These are phyloP conservation scores for Mastomys coucha DNA, from an alignment of 2,113 vertebrate species.

Conservation along the genomic window DNA sequence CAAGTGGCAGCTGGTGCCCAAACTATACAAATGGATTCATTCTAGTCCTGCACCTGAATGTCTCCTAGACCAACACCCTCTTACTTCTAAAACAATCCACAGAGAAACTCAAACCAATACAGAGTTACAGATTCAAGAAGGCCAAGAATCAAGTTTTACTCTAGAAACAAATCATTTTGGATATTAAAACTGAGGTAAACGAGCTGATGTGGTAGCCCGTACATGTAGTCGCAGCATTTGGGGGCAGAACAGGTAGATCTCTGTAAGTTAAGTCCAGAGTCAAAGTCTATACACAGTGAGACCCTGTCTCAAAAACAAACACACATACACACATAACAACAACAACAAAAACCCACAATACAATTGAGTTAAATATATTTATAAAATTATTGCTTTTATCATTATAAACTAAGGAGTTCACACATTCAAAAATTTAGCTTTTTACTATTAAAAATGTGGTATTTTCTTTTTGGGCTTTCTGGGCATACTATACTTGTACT, in stretches of 20 bases:
- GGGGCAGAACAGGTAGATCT: not conserved
- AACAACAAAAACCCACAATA: not conserved
- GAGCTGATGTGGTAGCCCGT: not conserved
- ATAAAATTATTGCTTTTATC: not conserved
- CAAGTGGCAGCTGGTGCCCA: not conserved
- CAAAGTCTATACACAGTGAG: not conserved
- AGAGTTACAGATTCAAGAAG: not conserved
- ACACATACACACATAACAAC: not conserved
- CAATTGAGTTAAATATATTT: not conserved
- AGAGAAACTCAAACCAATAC: not conserved
- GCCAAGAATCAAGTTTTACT: not conserved
- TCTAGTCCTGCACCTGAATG: not conserved
- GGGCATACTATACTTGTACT: not conserved
- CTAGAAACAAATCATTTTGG: not conserved
- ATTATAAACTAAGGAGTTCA: not conserved
- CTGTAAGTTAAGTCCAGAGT: no score
- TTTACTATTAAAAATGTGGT: constrained; percentile 13
- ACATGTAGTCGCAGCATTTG: not conserved
- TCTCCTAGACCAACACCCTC: not conserved
- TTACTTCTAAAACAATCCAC: not conserved
- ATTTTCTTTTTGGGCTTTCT: not conserved
- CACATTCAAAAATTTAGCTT: not conserved
- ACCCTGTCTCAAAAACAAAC: not conserved
- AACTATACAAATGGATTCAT: rapidly evolving
- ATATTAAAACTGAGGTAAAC: not conserved